Evolutionary conservation across 2,888 invertebrate species (phyloP).

Genomic region (Tinea trinotella): DNA sequence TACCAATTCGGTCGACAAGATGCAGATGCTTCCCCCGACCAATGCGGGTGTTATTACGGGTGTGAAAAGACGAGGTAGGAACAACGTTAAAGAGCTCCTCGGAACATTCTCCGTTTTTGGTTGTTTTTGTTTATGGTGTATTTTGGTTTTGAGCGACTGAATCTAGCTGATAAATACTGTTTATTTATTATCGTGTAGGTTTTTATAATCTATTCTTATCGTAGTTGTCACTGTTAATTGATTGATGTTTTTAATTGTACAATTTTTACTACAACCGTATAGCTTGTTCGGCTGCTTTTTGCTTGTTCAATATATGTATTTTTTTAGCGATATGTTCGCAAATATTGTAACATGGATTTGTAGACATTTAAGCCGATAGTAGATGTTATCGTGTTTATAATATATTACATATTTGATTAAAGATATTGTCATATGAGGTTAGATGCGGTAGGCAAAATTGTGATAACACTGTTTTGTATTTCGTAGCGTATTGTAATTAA

Average conservation of each 20-base stretch:
- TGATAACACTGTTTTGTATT: too few relatives aligned
- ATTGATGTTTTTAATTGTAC: conserved; percentile 9
- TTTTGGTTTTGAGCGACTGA: too few relatives aligned
- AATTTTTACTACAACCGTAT: not conserved
- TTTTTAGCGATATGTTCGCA: conserved; percentile 11
- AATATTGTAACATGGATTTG: conserved; percentile 11
- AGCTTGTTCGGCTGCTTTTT: not conserved
- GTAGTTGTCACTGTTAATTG: conserved; percentile 4
- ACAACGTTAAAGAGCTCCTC: too few relatives aligned
- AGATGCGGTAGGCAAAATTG: too few relatives aligned
- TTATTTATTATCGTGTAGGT: conserved; percentile 8
- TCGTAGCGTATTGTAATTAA: too few relatives aligned
- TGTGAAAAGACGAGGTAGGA: too few relatives aligned
- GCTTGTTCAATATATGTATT: not conserved
- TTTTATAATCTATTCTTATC: conserved; percentile 14
- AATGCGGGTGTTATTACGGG: too few relatives aligned
- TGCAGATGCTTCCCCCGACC: too few relatives aligned
- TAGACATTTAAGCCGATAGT: conserved; percentile 8
- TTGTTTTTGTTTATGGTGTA: too few relatives aligned
- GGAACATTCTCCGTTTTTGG: too few relatives aligned
- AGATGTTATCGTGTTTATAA: conserved; percentile 1
- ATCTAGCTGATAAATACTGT: conserved; percentile 8
- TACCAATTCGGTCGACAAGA: too few relatives aligned
- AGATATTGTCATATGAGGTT: too few relatives aligned
- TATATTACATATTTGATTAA: not conserved